These are phyloP conservation scores for Hemicentrotus pulcherrimus DNA, from an alignment of 35 echinoderm and acorn worm species.

Conservation along the genomic window DNA sequence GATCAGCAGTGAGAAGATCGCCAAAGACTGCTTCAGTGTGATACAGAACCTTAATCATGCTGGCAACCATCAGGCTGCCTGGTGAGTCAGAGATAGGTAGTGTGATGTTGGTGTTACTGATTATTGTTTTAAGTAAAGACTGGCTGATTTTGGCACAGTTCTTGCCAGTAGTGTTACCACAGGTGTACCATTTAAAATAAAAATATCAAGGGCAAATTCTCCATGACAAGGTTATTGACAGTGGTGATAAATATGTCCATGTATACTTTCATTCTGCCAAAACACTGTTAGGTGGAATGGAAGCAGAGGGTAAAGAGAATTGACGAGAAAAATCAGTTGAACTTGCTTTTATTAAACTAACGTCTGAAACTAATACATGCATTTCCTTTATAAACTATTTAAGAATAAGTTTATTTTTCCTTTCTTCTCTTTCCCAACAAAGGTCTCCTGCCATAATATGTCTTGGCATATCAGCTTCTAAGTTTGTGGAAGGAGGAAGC, in stretches of 20 bases:
- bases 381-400: not conserved
- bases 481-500: constrained; percentile 63
- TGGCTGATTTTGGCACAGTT: too few relatives aligned
- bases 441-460: constrained; percentile 78
- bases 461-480: constrained; percentile 78
- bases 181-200: too few relatives aligned
- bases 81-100: constrained; percentile 59
- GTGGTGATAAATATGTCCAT: too few relatives aligned
- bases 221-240: too few relatives aligned
- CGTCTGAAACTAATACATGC: not conserved
- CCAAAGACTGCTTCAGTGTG: constrained; percentile 63
- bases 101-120: not conserved
- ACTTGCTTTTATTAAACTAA: not conserved
- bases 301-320: too few relatives aligned
- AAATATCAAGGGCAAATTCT: too few relatives aligned
- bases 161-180: too few relatives aligned
- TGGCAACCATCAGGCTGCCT: constrained; percentile 89
- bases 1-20: constrained; percentile 54
- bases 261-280: too few relatives aligned
- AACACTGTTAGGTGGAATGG: too few relatives aligned
- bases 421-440: not conserved
- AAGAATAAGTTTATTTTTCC: too few relatives aligned
- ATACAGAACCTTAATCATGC: constrained; percentile 88
- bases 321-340: not conserved
- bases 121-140: too few relatives aligned